Base-by-base conservation (phyloP, 1,140 invertebrate genomes). In the Apis dorsata region DNA sequence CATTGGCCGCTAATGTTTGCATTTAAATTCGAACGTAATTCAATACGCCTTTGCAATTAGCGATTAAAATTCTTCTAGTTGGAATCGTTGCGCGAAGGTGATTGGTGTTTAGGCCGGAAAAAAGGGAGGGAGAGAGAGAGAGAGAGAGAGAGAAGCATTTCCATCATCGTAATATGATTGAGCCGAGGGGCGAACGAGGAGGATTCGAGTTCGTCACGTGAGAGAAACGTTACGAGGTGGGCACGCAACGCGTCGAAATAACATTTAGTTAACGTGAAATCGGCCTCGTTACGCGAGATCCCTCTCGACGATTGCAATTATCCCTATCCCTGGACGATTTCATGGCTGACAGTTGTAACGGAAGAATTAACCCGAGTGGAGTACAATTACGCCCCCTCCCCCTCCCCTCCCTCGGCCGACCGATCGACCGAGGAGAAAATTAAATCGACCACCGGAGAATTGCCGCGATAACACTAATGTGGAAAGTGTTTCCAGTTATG, bases 241-340 rank as follows among this genome's bases (percentile, higher is more conserved):
- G 51, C 79, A 72, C 70, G 69, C 70, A 49, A 80, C 70, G n/a
- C 15, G 44, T 49, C 9, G 78, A 72, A 72, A 73, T 55, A 49
- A 80, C 70, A 57, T 80, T 80, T 65, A 79, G 55, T 24, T 71
- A 21, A 55, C n/a, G 66, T 21, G 15, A 44, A 60, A 79, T 79
- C 12, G 44, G 76, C 53, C 44, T 19, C 12, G 53, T 68, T 65
- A n/a, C 75, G 15, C 69, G 59, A 19, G n/a, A 57, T 24, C 8
- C 28, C 21, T 24, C n/a, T 19, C 44, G 68, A 34, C 53, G 11
- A 24, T n/a, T 19, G 10, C 13, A 72, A 72, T 73, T 73, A 73
- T 49, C 49, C 12, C 34, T 71, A 1, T 34, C 66, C 57, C 69
- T 17, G 1, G 69, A 34, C 49, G 24, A 44, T 72, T 63, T 70